These are phyloP conservation scores for Rhabdornis inornatus DNA, from an alignment of 2,113 vertebrate species.

Conservation along the genomic window DNA sequence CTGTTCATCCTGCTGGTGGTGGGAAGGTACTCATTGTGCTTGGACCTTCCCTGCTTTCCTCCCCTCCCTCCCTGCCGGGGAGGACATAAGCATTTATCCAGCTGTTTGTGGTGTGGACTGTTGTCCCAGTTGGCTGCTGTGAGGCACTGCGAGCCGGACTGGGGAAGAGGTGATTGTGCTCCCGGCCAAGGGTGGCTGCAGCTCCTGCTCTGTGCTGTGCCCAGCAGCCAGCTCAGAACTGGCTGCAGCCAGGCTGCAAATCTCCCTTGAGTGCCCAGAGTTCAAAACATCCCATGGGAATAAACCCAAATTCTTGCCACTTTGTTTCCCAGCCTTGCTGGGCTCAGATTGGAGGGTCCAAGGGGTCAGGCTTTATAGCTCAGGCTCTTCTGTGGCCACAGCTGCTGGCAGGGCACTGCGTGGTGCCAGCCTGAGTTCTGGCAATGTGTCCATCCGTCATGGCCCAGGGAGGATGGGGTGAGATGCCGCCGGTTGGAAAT, in stretches of 20 bases:
- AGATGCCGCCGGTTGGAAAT: neutral
- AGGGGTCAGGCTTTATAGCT: neutral
- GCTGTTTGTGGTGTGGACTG: neutral
- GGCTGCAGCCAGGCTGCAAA: neutral
- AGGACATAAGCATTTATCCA: neutral
- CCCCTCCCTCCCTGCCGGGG: neutral
- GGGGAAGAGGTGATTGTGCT: slow-evolving; percentile 29
- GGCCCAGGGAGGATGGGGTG: neutral
- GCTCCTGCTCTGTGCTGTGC: neutral
- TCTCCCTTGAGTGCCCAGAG: neutral
- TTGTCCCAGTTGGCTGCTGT: slow-evolving; percentile 13
- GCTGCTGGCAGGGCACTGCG: fast-evolving
- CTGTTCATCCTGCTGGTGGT: fast-evolving
- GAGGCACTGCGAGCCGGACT: neutral
- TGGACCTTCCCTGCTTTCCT: neutral
- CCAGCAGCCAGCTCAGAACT: neutral
- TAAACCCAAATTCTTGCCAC: fast-evolving
- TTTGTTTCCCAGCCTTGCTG: neutral
- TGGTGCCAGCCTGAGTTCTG: neutral
- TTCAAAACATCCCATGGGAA: neutral
- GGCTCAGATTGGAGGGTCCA: fast-evolving
- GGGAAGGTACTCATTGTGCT: neutral
- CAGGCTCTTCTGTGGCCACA: neutral
- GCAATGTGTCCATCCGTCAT: fast-evolving
- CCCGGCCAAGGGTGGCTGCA: neutral